A percentile compares a stretch with the other conserved stretches of the same genome.
These are phyloP conservation scores for Agriopis leucophaearia DNA, from an alignment of 2,888 invertebrate genomes.

Conservation along the genomic window DNA sequence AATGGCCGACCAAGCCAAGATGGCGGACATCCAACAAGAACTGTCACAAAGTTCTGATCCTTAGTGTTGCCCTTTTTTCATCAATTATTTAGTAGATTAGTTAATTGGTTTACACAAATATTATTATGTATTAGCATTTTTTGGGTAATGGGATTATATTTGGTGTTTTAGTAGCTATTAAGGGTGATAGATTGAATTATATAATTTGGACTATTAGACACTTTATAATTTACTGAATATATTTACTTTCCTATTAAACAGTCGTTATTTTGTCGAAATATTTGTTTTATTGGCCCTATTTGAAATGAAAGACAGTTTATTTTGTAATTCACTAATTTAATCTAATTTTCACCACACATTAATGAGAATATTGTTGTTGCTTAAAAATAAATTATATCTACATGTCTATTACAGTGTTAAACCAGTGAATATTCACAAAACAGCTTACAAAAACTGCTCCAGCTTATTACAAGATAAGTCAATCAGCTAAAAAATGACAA, in stretches of 20 bases:
- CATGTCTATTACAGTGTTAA: conserved; percentile 50
- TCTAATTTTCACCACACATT: conserved; percentile 66
- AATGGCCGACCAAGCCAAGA: conserved; percentile 55
- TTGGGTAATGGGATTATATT: conserved; percentile 42
- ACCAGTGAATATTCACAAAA: background rate
- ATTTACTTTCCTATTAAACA: conserved; percentile 43
- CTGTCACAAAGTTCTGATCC: conserved; percentile 6
- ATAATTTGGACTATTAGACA: conserved; percentile 32
- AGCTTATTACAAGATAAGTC: too few relatives aligned
- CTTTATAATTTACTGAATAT: conserved; percentile 39
- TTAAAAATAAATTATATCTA: conserved; percentile 63
- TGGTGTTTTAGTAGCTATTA: conserved; percentile 45
- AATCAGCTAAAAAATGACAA: too few relatives aligned
- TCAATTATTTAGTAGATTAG: conserved; percentile 53
- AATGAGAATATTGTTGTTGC: conserved; percentile 59
- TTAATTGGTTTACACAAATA: conserved; percentile 27
- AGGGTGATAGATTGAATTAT: conserved; percentile 34
- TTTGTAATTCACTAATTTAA: conserved; percentile 59
- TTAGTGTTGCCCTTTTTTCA: conserved; percentile 38
- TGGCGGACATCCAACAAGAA: conserved; percentile 35
- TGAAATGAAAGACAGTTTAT: conserved; percentile 34
- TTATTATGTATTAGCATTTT: conserved; percentile 29
- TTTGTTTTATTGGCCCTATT: conserved; percentile 16
- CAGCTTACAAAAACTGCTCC: background rate
- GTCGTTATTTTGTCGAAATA: conserved; percentile 11